Conservation (phyloP, 2,797 vertebrate species). For the Malurus leucopterus region DNA sequence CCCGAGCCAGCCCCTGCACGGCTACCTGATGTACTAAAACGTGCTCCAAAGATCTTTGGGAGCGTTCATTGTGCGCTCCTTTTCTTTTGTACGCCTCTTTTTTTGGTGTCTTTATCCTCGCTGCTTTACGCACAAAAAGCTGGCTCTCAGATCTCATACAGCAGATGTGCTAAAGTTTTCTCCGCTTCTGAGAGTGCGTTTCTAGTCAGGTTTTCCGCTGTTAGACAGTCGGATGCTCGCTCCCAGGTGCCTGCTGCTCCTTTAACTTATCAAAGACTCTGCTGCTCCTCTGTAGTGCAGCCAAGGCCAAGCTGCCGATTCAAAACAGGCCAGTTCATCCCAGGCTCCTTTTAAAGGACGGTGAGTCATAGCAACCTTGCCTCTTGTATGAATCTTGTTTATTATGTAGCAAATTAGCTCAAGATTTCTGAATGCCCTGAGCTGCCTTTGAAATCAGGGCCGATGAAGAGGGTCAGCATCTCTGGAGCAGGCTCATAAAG, state of each 20-base stretch:
- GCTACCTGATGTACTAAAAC: neutral
- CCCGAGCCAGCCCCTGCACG: neutral
- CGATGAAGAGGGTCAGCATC: constrained; percentile 6
- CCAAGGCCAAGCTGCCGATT: constrained; percentile 20
- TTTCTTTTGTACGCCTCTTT: neutral
- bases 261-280: constrained; percentile 36
- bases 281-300: constrained; percentile 28
- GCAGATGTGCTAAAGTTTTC: constrained; percentile 2
- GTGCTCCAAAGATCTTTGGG: neutral
- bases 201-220: neutral
- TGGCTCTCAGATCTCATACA: neutral
- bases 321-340: constrained; percentile 14
- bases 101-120: neutral
- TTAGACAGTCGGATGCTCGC: neutral
- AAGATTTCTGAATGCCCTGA: constrained; percentile 12
- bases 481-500: constrained; percentile 19
- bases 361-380: constrained; percentile 30
- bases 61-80: neutral
- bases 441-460: constrained; percentile 18
- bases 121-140: neutral
- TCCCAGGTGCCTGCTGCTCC: constrained; percentile 35
- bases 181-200: neutral
- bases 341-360: neutral
- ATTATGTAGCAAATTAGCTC: constrained; percentile 48
- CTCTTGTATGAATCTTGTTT: constrained; percentile 37